These are phyloP conservation scores for Hesperophylax magnus DNA, from an alignment of 1,140 invertebrate genomes.

Conservation along the genomic window DNA sequence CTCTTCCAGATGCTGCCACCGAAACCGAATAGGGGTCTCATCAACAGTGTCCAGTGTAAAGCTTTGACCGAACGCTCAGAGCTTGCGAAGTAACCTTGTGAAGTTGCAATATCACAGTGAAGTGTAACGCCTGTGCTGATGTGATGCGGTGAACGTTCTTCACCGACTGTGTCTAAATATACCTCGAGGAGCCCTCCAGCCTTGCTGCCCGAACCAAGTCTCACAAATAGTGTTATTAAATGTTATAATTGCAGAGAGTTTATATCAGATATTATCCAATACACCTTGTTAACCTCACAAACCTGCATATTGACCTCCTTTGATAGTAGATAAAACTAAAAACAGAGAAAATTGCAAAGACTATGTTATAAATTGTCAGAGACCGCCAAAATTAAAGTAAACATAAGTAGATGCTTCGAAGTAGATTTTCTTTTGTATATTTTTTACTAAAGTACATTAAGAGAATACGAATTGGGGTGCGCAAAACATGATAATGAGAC, in stretches of 20 bases:
- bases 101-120: neutral
- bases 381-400: neutral
- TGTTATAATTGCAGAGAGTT: neutral
- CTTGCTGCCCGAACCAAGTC: neutral
- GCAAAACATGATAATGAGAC: conserved; percentile 20
- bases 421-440: conserved; percentile 4
- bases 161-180: neutral
- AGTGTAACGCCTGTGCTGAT: neutral
- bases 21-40: neutral
- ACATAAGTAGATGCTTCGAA: neutral
- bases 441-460: neutral
- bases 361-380: neutral
- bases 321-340: neutral
- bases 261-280: conserved; percentile 5
- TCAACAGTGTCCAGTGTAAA: too few relatives aligned
- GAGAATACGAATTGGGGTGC: conserved; percentile 7
- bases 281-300: neutral
- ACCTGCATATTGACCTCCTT: neutral
- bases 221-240: neutral
- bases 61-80: neutral
- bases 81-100: neutral
- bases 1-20: neutral
- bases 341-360: neutral
- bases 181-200: neutral
- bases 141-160: neutral